Percentiles rank a stretch among this genome's conserved stretches.
Conservation (phyloP, 2,888 invertebrate genomes). For the Rhamphomyia laevipes region DNA sequence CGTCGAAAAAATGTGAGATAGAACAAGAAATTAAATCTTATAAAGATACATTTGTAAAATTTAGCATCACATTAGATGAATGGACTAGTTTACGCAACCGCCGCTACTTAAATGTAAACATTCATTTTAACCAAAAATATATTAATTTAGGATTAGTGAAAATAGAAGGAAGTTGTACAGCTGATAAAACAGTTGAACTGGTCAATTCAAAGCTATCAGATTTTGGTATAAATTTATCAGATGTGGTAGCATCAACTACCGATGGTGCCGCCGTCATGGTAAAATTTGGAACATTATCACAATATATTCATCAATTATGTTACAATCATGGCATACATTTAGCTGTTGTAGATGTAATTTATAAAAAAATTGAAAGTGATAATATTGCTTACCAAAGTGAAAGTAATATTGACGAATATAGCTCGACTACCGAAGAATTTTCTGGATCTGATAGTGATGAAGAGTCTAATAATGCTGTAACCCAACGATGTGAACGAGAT, state of each 20-base stretch:
- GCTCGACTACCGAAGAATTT: neutral
- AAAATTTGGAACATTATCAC: neutral
- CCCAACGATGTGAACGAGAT: no score
- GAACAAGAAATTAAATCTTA: neutral
- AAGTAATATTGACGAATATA: no score
- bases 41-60: neutral
- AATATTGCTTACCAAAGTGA: no score
- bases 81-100: conserved; percentile 3
- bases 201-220: neutral
- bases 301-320: neutral
- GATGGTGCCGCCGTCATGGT: neutral
- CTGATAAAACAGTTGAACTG: neutral
- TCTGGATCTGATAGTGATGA: neutral
- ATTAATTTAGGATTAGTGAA: conserved; percentile 1
- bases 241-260: neutral
- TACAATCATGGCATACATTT: neutral
- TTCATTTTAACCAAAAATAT: neutral
- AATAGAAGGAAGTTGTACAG: neutral
- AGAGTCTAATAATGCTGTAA: no score
- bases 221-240: neutral
- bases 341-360: neutral
- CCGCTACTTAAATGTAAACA: conserved; percentile 2
- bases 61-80: conserved; percentile 5
- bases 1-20: neutral
- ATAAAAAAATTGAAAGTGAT: neutral